These are phyloP conservation scores for Sapajus apella DNA, from an alignment of 2,113 vertebrate genomes.

Conservation along the genomic window DNA sequence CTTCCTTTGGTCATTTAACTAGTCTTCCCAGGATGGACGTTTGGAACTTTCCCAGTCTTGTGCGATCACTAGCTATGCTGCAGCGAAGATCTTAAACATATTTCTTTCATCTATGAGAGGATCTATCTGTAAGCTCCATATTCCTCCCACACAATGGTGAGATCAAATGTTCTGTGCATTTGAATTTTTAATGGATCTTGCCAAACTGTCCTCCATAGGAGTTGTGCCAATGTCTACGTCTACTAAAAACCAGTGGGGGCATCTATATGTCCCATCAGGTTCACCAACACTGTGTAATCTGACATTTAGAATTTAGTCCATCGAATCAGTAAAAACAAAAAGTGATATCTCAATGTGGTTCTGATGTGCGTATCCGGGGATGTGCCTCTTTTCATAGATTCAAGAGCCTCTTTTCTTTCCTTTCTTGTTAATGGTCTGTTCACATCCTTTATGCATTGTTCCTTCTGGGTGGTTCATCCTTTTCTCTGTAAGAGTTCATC, in stretches of 20 bases:
- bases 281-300: background rate
- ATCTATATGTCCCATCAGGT: too few species aligned
- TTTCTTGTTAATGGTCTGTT: background rate
- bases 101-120: background rate
- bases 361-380: background rate
- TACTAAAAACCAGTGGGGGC: background rate
- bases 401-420: background rate
- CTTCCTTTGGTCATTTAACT: background rate
- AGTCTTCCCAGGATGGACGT: background rate
- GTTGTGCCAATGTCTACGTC: background rate
- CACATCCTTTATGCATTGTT: background rate
- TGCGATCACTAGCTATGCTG: background rate
- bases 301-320: background rate
- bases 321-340: background rate
- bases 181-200: background rate
- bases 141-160: background rate
- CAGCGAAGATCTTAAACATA: background rate
- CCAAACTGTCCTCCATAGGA: background rate
- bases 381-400: background rate
- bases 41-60: background rate
- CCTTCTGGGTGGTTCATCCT: background rate
- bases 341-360: background rate
- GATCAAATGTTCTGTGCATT: background rate
- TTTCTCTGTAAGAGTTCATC: background rate
- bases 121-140: background rate